Evolutionary conservation across 2,797 vertebrate species (phyloP).

Genomic region (Glossophaga mutica): DNA sequence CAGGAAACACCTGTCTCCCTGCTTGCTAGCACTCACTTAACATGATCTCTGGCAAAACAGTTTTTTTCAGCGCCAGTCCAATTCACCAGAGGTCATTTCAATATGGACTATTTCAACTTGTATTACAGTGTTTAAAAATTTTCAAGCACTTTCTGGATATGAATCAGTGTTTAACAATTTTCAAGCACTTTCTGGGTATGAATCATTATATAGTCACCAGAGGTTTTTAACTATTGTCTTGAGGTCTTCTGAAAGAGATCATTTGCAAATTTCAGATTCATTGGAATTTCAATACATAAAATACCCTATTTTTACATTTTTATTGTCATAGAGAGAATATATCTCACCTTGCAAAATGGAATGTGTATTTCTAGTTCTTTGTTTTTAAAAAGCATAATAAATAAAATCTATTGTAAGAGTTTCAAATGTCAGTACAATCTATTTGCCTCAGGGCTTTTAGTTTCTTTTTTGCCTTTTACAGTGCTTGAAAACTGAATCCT

Average conservation of each 20-base stretch:
- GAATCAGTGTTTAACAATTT: constrained; percentile 65
- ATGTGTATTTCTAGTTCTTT: constrained; percentile 61
- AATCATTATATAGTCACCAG: constrained; percentile 66
- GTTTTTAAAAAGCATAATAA: constrained; percentile 71
- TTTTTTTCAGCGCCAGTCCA: constrained; percentile 42
- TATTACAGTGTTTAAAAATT: constrained; percentile 64
- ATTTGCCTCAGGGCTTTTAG: constrained; percentile 53
- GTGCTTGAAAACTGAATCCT: constrained; percentile 47
- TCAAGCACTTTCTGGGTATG: constrained; percentile 62
- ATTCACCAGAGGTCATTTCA: constrained; percentile 64
- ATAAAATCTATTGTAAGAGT: constrained; percentile 64
- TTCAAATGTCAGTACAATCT: constrained; percentile 66
- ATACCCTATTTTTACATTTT: constrained; percentile 72
- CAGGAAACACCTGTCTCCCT: constrained; percentile 77
- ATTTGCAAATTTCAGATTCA: constrained; percentile 73
- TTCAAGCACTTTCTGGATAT: constrained; percentile 63
- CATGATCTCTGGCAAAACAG: constrained; percentile 68
- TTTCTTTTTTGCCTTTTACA: constrained; percentile 53
- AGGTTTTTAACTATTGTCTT: constrained; percentile 70
- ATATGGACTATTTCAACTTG: constrained; percentile 63
- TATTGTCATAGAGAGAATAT: constrained; percentile 71
- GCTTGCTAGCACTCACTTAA: constrained; percentile 69
- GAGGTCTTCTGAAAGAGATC: constrained; percentile 70
- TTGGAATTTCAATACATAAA: constrained; percentile 70
- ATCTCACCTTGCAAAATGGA: constrained; percentile 75